These are phyloP conservation scores for Drosophila yakuba DNA, from an alignment of 1,140 invertebrate genomes.

Conservation along the genomic window DNA sequence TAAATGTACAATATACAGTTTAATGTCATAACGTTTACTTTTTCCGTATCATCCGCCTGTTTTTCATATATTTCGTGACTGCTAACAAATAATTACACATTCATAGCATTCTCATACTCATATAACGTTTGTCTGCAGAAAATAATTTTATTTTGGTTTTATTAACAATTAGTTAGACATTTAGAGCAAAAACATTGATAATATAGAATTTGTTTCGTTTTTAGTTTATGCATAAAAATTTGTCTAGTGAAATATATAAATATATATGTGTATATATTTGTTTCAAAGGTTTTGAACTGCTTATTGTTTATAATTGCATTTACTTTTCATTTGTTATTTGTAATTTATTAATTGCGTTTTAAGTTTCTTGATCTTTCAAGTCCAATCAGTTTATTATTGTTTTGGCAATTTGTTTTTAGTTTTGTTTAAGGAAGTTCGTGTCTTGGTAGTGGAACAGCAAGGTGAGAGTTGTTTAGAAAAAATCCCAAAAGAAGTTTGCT, in stretches of 20 bases:
- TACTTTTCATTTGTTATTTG: slow-evolving; percentile 72
- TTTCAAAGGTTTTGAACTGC: slow-evolving; percentile 75
- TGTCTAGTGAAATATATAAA: slow-evolving; percentile 79
- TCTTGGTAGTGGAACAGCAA: slow-evolving; percentile 45
- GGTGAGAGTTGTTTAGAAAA: slow-evolving; percentile 35
- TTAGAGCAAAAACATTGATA: slow-evolving; percentile 83
- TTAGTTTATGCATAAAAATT: slow-evolving; percentile 76
- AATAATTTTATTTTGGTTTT: slow-evolving; percentile 65
- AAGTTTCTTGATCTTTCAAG: slow-evolving; percentile 35
- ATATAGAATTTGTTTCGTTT: slow-evolving; percentile 72
- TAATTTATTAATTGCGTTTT: slow-evolving; percentile 65
- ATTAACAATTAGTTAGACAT: slow-evolving; percentile 82
- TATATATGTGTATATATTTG: slow-evolving; percentile 74
- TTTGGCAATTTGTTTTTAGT: slow-evolving; percentile 66
- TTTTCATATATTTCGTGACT: slow-evolving; percentile 35
- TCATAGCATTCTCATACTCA: slow-evolving; percentile 59
- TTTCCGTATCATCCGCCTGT: slow-evolving; percentile 17
- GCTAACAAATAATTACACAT: slow-evolving; percentile 76
- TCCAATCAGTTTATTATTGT: slow-evolving; percentile 56
- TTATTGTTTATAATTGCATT: slow-evolving; percentile 83
- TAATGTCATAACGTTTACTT: slow-evolving; percentile 59
- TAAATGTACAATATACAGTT: slow-evolving; percentile 74
- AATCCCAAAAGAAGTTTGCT: slow-evolving; percentile 16
- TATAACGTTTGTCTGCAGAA: slow-evolving; percentile 70
- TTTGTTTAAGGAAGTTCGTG: slow-evolving; percentile 54